phyloP scores from a whole-genome alignment of 2,113 vertebrate genomes.

The Crotalus viridis region DNA sequence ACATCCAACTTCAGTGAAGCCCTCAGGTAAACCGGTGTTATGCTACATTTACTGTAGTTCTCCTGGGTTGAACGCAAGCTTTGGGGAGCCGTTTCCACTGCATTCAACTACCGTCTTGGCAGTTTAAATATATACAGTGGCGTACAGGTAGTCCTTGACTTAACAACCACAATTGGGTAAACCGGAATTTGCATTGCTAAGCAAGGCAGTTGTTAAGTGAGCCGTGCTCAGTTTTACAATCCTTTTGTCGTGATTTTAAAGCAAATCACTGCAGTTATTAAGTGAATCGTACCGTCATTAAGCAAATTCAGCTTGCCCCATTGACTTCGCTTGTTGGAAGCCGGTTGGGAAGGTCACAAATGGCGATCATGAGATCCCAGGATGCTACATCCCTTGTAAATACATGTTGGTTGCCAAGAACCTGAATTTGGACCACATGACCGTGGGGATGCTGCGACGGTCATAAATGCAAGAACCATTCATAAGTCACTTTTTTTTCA shows the following conservation, averaged over 20 bases:
- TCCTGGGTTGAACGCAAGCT: neutral
- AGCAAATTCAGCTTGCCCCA: neutral
- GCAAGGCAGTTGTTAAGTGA: neutral
- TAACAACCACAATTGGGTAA: neutral
- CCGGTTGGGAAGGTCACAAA: neutral
- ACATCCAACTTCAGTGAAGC: neutral
- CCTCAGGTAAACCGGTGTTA: neutral
- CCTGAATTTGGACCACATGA: neutral
- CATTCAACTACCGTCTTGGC: neutral
- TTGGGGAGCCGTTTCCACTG: neutral
- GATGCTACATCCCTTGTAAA: neutral
- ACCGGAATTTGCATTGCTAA: neutral
- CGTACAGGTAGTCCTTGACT: neutral
- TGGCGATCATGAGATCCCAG: neutral
- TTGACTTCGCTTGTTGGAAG: neutral
- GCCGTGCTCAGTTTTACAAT: neutral
- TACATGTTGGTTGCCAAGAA: neutral
- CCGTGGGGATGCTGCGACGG: neutral
- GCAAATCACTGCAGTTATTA: neutral
- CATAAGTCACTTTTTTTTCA: neutral
- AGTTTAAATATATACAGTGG: neutral
- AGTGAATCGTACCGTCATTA: neutral
- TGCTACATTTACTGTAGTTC: constrained; percentile 2
- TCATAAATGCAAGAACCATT: neutral
- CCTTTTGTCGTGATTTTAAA: neutral